Percentiles rank a stretch among this genome's conserved stretches.
Conservation (phyloP, 2,113 vertebrate genomes). For the Meleagris gallopavo region DNA sequence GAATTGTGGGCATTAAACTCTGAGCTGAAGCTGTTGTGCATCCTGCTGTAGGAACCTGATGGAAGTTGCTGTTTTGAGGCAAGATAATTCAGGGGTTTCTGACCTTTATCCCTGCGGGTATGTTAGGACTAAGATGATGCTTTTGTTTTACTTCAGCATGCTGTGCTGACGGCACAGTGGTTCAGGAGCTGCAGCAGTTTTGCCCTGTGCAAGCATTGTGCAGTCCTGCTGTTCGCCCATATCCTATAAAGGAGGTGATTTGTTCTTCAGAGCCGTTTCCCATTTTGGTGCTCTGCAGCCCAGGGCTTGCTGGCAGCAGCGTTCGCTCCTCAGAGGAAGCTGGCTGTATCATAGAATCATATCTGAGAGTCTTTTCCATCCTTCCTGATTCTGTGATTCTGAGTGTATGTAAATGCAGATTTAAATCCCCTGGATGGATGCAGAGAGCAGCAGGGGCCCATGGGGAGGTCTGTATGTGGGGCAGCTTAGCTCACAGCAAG, state of each 20-base stretch:
- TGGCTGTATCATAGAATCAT: fast-evolving
- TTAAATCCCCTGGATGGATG: not conserved
- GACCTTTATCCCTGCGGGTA: too few species aligned
- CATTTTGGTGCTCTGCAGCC: not conserved
- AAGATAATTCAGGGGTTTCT: not conserved
- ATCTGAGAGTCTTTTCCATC: too few species aligned
- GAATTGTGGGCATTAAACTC: not conserved
- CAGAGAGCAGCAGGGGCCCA: not conserved
- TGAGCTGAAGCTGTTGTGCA: not conserved
- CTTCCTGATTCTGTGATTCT: too few species aligned
- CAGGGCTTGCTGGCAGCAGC: not conserved
- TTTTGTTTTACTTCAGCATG: not conserved
- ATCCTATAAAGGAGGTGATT: not conserved
- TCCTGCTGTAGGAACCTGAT: not conserved
- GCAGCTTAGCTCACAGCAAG: not conserved
- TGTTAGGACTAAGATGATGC: not conserved
- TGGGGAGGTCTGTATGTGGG: not conserved
- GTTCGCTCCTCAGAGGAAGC: not conserved
- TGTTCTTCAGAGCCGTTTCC: not conserved
- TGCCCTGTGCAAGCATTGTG: not conserved
- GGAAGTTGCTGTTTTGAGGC: not conserved
- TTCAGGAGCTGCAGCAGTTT: not conserved
- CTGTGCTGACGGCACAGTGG: not conserved
- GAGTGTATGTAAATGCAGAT: not conserved
- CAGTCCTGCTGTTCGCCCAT: not conserved